Conservation (phyloP, 2,113 vertebrate species). For the Monopterus albus region DNA sequence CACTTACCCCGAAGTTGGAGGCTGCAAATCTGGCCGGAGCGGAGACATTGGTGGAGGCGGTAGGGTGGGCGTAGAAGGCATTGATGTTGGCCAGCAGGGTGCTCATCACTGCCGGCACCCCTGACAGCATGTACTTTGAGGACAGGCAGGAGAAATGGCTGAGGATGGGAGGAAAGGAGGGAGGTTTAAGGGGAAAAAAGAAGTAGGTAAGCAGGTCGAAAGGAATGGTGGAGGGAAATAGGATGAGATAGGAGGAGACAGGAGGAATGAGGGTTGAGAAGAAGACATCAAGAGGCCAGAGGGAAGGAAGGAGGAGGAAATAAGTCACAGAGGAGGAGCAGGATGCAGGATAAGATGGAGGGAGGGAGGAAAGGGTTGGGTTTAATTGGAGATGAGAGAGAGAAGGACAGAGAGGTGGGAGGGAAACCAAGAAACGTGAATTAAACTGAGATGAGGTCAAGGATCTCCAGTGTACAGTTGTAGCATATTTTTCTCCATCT, state of each 20-base stretch:
- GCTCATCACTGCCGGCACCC: slow-evolving; percentile 97
- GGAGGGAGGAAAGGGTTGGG: not conserved
- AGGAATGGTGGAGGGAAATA: not conserved
- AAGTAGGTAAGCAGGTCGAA: not conserved
- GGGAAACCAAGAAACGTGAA: not conserved
- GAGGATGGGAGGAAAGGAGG: slow-evolving; percentile 31
- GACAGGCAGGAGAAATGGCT: slow-evolving; percentile 98
- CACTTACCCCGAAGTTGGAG: slow-evolving; percentile 96
- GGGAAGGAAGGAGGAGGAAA: not conserved
- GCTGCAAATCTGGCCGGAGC: slow-evolving; percentile 94
- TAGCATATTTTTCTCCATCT: not conserved
- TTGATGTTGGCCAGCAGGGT: slow-evolving; percentile 98
- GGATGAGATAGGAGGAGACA: slow-evolving; percentile 1
- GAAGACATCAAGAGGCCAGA: not conserved
- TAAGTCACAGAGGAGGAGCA: not conserved
- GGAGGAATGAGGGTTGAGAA: not conserved
- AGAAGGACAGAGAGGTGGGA: not conserved
- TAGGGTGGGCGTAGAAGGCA: slow-evolving; percentile 97
- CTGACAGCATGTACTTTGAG: slow-evolving; percentile 97
- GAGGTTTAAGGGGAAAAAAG: not conserved
- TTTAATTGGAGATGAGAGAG: not conserved
- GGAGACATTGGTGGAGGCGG: slow-evolving; percentile 93
- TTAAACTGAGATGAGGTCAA: not conserved
- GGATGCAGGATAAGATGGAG: not conserved
- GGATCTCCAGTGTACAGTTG: not conserved